These are phyloP conservation scores for Platygyra sinensis DNA, from an alignment of 64 coral and sea anemone species.

Conservation along the genomic window DNA sequence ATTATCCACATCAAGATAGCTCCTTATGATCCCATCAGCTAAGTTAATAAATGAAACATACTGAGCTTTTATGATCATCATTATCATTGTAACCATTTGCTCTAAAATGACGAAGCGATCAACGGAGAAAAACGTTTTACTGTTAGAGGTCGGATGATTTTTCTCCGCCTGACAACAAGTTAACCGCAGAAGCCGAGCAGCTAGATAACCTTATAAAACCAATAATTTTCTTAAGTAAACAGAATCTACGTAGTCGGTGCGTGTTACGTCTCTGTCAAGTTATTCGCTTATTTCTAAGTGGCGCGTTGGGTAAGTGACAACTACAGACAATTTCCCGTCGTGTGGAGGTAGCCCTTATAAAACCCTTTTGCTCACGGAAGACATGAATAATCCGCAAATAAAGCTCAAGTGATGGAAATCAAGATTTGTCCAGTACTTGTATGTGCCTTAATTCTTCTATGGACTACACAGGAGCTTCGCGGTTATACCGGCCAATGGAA, in stretches of 20 bases:
- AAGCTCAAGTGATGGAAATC: neutral
- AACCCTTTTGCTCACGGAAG: neutral
- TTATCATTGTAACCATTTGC: neutral
- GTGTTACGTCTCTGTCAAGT: neutral
- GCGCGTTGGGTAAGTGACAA: conserved; percentile 4
- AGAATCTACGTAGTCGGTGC: neutral
- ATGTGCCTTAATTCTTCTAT: conserved; percentile 3
- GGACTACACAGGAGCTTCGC: neutral
- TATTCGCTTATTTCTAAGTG: neutral
- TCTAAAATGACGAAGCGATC: neutral
- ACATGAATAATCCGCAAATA: neutral
- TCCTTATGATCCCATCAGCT: neutral
- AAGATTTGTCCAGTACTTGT: neutral
- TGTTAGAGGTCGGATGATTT: neutral
- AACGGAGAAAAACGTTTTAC: neutral
- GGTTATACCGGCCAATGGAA: neutral
- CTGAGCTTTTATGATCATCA: neutral
- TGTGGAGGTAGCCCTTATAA: neutral
- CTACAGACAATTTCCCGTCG: neutral
- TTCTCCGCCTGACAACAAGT: neutral
- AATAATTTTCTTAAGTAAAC: neutral
- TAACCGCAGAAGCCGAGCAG: neutral
- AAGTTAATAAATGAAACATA: neutral
- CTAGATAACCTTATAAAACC: neutral
- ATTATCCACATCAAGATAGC: neutral